A percentile compares a stretch with the other conserved stretches of the same genome.
Conservation (phyloP, 2,113 vertebrate genomes). For the Bolborhynchus lineola region DNA sequence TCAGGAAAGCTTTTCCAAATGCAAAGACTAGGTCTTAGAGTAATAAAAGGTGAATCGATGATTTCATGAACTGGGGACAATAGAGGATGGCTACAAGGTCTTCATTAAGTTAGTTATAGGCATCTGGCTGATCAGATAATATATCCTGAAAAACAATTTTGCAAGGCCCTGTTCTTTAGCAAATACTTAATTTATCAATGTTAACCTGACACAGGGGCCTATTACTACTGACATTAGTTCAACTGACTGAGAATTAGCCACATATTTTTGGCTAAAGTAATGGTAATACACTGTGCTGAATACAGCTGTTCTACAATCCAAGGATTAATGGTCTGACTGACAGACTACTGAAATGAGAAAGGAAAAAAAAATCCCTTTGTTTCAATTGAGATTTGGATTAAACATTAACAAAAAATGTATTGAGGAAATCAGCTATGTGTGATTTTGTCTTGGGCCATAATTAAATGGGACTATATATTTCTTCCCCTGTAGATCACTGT, state of each 20-base stretch:
- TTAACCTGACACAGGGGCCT: background rate
- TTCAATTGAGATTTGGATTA: background rate
- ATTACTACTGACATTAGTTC: background rate
- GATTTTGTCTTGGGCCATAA: background rate
- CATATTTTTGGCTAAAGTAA: background rate
- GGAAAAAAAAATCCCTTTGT: background rate
- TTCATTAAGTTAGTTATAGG: background rate
- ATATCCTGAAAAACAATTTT: background rate
- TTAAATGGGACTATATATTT: background rate
- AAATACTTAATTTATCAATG: background rate
- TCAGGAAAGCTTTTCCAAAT: background rate
- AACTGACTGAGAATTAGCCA: background rate
- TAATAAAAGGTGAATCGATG: background rate
- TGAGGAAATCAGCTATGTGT: background rate
- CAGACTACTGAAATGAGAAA: background rate
- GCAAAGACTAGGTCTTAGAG: background rate
- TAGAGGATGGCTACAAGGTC: background rate
- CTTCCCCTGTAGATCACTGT: background rate
- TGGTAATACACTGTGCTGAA: background rate
- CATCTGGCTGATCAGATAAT: background rate
- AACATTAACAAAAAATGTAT: background rate
- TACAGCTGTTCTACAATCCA: background rate
- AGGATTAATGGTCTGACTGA: background rate
- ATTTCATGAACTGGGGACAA: background rate
- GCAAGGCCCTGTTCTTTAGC: background rate